phyloP scores from a whole-genome alignment of 2,797 vertebrate species.

The Cetoscarus ocellatus region DNA sequence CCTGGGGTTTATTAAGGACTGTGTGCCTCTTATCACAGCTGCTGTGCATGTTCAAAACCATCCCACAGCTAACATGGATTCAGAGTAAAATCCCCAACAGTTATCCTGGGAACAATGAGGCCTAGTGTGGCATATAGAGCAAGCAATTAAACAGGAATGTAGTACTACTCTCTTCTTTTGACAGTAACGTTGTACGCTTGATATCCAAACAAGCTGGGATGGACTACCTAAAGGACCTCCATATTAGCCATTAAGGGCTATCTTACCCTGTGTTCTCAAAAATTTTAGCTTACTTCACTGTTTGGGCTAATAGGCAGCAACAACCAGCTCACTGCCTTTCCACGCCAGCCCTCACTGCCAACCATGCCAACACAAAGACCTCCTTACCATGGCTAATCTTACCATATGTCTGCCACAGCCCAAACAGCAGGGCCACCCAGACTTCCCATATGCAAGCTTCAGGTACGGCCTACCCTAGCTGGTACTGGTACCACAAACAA shows the following conservation, averaged over 20 bases:
- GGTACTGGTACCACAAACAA: no score
- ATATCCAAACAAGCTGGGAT: constrained; percentile 8
- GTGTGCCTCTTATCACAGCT: constrained; percentile 56
- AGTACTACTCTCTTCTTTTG: constrained; percentile 18
- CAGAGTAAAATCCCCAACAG: constrained; percentile 20
- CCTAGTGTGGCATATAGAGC: constrained; percentile 26
- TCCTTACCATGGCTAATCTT: no score
- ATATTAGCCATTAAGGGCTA: background rate
- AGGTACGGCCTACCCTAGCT: no score
- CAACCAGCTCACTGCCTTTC: no score
- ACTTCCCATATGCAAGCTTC: no score
- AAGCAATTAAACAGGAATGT: constrained; percentile 23
- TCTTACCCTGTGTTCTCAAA: background rate
- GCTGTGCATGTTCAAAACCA: constrained; percentile 36
- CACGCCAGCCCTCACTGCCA: no score
- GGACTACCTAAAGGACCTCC: background rate
- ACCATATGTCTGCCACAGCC: no score
- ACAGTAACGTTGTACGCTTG: constrained; percentile 22
- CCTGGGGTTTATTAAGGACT: constrained; percentile 50
- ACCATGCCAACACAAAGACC: no score
- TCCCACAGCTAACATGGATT: constrained; percentile 41
- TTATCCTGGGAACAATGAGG: constrained; percentile 42
- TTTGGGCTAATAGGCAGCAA: no score
- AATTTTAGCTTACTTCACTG: background rate
- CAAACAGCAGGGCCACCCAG: no score